Base-by-base conservation (phyloP, 2,888 invertebrate species). In the Trilocha varians region DNA sequence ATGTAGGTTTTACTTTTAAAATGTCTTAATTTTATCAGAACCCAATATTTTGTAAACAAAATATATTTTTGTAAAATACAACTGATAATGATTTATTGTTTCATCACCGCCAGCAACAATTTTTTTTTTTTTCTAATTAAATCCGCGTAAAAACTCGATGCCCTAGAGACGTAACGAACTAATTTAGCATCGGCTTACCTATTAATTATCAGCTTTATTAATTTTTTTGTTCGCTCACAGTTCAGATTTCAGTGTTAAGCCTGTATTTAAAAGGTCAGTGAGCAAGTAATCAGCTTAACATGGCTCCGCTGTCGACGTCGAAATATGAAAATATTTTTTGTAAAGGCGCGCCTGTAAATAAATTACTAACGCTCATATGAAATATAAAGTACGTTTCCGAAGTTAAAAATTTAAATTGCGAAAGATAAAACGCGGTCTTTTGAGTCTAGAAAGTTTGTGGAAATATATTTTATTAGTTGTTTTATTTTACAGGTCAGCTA, bases 201-300 rank as follows among this genome's bases (percentile, higher is more conserved):
- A 58, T 51, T 64, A 55, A 69, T 63, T 59, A 57, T 53, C 53
- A 57, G 48, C 47, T 53, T 61, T 65, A 57, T 60, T 61, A 62
- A 61, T 64, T 62, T 57, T 60, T 52, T 18, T 18, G n/a, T 25
- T 25, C 3, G 52, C 57, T 57, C 51, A 52, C 45, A 52, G 60
- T 58, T 67, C 62, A 59, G 57, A 62, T 65, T 63, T 61, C 62
- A 41, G 49, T 46, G 55, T 58, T 55, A 64, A 64, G 64, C 64
- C 55, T 55, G 52, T 65, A 60, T 59, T 65, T 61, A 55, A 63
- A 68, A 68, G 66, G 66, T 68, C 66, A 66, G 49, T 42, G 61
- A 46, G 54, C 62, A 62, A 50, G 53, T 70, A 70, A 71, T 68
- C 70, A 57, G 69, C 67, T 71, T 69, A 70, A 41, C 52, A 35